A percentile compares a stretch with the other conserved stretches of the same genome.
Conservation (phyloP, 2,888 invertebrate genomes). For the Coelinius sp. region DNA sequence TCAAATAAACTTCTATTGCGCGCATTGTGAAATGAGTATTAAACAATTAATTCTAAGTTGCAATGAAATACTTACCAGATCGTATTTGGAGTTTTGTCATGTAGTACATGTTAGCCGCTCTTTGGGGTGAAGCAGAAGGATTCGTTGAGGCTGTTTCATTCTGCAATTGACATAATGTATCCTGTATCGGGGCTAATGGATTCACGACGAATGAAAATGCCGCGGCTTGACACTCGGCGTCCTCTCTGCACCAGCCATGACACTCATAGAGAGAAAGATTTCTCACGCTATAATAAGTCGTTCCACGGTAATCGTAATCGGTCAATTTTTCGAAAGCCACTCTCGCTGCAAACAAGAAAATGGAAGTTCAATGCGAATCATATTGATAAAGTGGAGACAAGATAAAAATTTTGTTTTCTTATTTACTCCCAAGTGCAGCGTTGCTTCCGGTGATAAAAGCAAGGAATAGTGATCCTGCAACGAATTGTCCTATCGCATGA, state of each 20-base stretch:
- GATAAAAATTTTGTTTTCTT: too few species aligned
- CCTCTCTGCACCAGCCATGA: slow-evolving; percentile 95
- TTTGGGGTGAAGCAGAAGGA: slow-evolving; percentile 85
- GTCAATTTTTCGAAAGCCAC: slow-evolving; percentile 95
- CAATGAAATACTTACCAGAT: slow-evolving; percentile 74
- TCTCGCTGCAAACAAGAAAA: slow-evolving; percentile 74
- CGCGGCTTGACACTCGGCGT: slow-evolving; percentile 92
- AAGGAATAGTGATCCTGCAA: slow-evolving; percentile 57
- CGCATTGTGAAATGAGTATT: not conserved
- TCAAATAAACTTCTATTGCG: not conserved
- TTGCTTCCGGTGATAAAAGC: slow-evolving; percentile 58
- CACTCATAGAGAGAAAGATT: slow-evolving; percentile 94
- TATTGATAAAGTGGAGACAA: not conserved
- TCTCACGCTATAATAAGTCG: slow-evolving; percentile 91
- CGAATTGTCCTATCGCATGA: slow-evolving; percentile 54
- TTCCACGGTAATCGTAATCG: slow-evolving; percentile 91
- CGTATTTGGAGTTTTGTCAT: slow-evolving; percentile 93
- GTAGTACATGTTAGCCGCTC: slow-evolving; percentile 93
- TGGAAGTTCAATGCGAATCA: not conserved
- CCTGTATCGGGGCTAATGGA: slow-evolving; percentile 91
- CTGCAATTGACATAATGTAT: slow-evolving; percentile 91
- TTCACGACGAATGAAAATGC: slow-evolving; percentile 95
- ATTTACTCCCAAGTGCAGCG: slow-evolving; percentile 51
- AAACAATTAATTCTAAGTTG: not conserved
- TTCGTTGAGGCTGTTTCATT: slow-evolving; percentile 94